These are phyloP conservation scores for Brachionus plicatilis DNA, from an alignment of 1,140 invertebrate genomes.

Conservation along the genomic window DNA sequence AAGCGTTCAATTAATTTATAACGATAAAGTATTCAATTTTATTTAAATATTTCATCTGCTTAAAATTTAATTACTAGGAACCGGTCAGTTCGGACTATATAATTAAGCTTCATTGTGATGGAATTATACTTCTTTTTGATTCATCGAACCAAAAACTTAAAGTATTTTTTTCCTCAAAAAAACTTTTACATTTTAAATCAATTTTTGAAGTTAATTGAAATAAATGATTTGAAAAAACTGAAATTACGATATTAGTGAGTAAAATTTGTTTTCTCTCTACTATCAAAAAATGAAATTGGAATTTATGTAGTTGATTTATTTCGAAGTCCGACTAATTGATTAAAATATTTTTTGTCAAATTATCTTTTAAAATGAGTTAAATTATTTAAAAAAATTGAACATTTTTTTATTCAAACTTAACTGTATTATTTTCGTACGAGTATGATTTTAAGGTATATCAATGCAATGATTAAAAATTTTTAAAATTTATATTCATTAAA, in stretches of 20 bases:
- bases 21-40: constrained; percentile 25
- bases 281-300: background rate
- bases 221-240: constrained; percentile 89
- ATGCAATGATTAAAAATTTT: too few species aligned
- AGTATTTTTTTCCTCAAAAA: background rate
- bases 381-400: too few species aligned
- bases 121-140: constrained; percentile 25
- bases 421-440: too few species aligned
- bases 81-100: constrained; percentile 32
- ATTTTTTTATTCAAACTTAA: too few species aligned
- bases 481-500: too few species aligned
- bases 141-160: constrained; percentile 37
- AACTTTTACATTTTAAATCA: background rate
- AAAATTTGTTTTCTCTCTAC: constrained; percentile 42
- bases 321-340: too few species aligned
- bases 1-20: constrained; percentile 35
- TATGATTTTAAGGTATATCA: too few species aligned
- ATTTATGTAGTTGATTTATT: too few species aligned
- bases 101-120: constrained; percentile 8
- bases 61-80: background rate
- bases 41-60: background rate
- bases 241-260: constrained; percentile 86
- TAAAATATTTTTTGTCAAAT: too few species aligned
- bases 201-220: constrained; percentile 72
- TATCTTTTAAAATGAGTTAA: too few species aligned